These are phyloP conservation scores for Porites australiensis DNA, from an alignment of 64 coral and sea anemone genomes.

Conservation along the genomic window DNA sequence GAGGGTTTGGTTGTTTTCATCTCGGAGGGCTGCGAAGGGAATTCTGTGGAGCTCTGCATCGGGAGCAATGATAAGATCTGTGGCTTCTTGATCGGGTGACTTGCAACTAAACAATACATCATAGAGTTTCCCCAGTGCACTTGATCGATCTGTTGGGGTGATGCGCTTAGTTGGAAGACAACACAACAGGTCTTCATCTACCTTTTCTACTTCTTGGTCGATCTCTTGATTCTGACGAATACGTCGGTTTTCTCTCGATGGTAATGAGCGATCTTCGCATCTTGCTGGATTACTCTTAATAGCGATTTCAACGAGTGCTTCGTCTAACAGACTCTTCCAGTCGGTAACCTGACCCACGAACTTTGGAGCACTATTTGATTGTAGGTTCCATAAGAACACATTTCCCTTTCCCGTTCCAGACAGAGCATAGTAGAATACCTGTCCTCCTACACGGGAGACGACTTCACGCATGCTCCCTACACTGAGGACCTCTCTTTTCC, in stretches of 20 bases:
- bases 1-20: slow-evolving; percentile 28
- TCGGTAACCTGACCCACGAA: slow-evolving; percentile 8
- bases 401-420: slow-evolving; percentile 37
- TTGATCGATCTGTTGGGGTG: slow-evolving; percentile 22
- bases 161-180: slow-evolving; percentile 4
- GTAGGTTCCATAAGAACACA: slow-evolving; percentile 20
- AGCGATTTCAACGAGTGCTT: slow-evolving; percentile 22
- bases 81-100: background rate
- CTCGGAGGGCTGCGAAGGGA: slow-evolving; percentile 57
- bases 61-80: slow-evolving; percentile 50
- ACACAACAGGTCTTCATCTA: background rate
- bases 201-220: background rate
- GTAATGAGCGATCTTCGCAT: slow-evolving; percentile 41
- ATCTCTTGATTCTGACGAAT: background rate
- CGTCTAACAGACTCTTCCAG: slow-evolving; percentile 28
- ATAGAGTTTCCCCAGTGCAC: slow-evolving; percentile 35
- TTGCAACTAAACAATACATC: background rate
- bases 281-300: background rate
- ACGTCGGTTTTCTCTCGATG: background rate
- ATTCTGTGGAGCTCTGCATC: slow-evolving; percentile 40
- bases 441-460: background rate
- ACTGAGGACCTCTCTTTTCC: slow-evolving; percentile 8
- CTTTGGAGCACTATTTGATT: background rate
- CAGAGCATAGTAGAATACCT: slow-evolving; percentile 23
- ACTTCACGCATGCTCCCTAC: slow-evolving; percentile 12